Evolutionary conservation across 1,140 invertebrate species (phyloP).

Genomic region (Camponotus vicinus): DNA sequence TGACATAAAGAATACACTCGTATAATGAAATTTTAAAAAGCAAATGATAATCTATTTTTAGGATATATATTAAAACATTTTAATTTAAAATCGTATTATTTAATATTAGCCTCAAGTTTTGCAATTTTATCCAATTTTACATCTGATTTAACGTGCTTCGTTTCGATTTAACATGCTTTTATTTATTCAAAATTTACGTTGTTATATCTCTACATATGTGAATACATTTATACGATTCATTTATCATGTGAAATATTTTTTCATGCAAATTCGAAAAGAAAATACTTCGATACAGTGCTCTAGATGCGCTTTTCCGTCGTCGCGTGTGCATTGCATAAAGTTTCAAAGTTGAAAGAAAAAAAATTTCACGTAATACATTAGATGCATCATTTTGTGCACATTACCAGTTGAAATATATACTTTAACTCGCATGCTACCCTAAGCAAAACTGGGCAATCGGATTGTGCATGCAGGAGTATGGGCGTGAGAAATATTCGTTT

Average conservation of each 20-base stretch:
- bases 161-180: too few relatives aligned
- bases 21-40: not conserved
- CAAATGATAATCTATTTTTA: not conserved
- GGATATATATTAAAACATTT: too few relatives aligned
- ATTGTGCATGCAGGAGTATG: constrained; percentile 39
- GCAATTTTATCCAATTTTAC: not conserved
- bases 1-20: not conserved
- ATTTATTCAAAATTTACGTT: too few relatives aligned
- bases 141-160: not conserved
- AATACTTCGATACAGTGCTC: not conserved
- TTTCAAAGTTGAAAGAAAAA: not conserved
- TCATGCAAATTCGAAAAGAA: not conserved
- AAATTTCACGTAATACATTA: not conserved
- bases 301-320: not conserved
- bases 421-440: constrained; percentile 9
- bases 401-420: constrained; percentile 6
- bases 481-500: constrained; percentile 56
- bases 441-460: constrained; percentile 24
- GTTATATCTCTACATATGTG: not conserved
- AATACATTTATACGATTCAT: not conserved
- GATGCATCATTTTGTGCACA: not conserved
- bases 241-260: constrained; percentile 3
- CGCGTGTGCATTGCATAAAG: not conserved
- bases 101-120: not conserved
- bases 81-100: too few relatives aligned